Evolutionary conservation across 2,888 invertebrate species (phyloP).

Genomic region (Diloba caeruleocephala): DNA sequence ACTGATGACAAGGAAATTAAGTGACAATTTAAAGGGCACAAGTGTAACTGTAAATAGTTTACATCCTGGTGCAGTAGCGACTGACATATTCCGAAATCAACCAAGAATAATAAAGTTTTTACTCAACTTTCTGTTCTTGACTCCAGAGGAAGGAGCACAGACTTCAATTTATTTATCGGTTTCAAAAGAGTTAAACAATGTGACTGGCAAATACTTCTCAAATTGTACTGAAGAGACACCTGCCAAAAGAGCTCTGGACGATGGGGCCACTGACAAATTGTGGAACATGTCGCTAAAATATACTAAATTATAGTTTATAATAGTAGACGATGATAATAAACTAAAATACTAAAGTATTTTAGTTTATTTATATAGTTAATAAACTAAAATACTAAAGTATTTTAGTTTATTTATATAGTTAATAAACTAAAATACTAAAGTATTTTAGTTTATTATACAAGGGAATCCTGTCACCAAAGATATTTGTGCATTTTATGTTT

Average conservation of each 20-base stretch:
- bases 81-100: slow-evolving; percentile 93
- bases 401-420: no score
- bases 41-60: slow-evolving; percentile 93
- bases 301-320: no score
- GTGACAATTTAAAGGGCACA: slow-evolving; percentile 89
- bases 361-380: no score
- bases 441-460: no score
- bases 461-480: no score
- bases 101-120: slow-evolving; percentile 87
- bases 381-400: no score
- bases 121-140: slow-evolving; percentile 46
- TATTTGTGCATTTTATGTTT: no score
- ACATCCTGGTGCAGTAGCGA: slow-evolving; percentile 94
- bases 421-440: no score
- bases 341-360: no score
- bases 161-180: slow-evolving; percentile 92
- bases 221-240: slow-evolving; percentile 91
- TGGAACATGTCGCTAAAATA: slow-evolving; percentile 92
- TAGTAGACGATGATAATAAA: no score
- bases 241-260: slow-evolving; percentile 88
- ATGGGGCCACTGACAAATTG: slow-evolving; percentile 91
- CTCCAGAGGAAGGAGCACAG: slow-evolving; percentile 92
- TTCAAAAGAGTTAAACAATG: slow-evolving; percentile 90
- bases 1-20: slow-evolving; percentile 91
- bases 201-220: slow-evolving; percentile 93